Percentiles rank a stretch among this genome's conserved stretches.
Evolutionary conservation across 2,113 vertebrate genomes (phyloP).

Genomic region (Echinops telfairi): DNA sequence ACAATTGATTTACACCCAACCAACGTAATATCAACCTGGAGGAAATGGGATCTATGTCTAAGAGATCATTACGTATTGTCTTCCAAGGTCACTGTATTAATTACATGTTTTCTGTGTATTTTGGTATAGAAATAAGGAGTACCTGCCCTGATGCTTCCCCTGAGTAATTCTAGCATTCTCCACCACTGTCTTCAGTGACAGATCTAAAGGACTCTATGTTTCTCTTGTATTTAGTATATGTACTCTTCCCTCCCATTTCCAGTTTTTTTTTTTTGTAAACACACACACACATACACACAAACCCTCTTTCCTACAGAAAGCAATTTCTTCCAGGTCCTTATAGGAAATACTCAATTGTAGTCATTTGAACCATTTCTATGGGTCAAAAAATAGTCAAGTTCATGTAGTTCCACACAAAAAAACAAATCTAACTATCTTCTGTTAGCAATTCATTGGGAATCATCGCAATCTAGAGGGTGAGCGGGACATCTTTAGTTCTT

Average conservation of each 20-base stretch:
- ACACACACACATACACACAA: too few relatives aligned
- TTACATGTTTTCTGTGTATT: background rate
- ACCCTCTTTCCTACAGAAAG: background rate
- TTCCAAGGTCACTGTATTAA: background rate
- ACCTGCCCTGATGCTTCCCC: background rate
- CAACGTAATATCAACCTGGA: background rate
- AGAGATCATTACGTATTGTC: background rate
- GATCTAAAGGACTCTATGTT: background rate
- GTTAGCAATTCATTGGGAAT: slow-evolving; percentile 44
- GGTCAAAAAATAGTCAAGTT: slow-evolving; percentile 52
- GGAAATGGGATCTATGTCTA: background rate
- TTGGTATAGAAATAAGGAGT: background rate
- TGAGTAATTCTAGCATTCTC: slow-evolving; percentile 45
- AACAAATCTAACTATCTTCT: slow-evolving; percentile 50
- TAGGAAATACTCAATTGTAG: slow-evolving; percentile 5
- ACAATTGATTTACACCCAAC: background rate
- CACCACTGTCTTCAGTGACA: background rate
- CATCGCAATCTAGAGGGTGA: background rate
- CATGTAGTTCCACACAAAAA: background rate
- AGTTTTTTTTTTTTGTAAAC: too few relatives aligned
- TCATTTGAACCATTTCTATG: slow-evolving; percentile 42
- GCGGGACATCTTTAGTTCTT: background rate
- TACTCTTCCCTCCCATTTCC: background rate
- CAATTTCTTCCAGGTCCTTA: slow-evolving; percentile 1
- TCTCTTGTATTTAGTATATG: slow-evolving; percentile 4